These are phyloP conservation scores for Caradrina clavipalpis DNA, from an alignment of 2,888 invertebrate species.

Conservation along the genomic window DNA sequence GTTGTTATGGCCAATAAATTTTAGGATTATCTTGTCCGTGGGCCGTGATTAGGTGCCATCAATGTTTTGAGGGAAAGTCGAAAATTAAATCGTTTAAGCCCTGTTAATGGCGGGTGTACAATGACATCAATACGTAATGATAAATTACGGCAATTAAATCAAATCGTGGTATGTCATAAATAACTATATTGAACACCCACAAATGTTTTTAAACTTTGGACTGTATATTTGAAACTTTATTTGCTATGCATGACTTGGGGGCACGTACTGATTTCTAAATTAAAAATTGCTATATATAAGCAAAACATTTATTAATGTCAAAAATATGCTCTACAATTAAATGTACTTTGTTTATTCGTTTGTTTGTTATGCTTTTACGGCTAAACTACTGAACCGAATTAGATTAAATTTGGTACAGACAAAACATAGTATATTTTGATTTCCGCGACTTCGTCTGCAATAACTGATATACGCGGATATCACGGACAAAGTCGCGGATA, in stretches of 20 bases:
- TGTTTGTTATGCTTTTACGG: no score
- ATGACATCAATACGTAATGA: constrained; percentile 77
- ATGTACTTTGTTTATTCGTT: no score
- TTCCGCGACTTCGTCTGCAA: no score
- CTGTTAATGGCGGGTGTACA: constrained; percentile 82
- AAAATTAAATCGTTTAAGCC: constrained; percentile 88
- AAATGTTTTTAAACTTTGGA: constrained; percentile 49
- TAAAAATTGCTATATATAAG: background rate
- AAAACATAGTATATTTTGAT: no score
- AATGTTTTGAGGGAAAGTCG: constrained; percentile 86
- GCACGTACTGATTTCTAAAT: background rate
- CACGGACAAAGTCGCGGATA: no score
- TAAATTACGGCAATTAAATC: constrained; percentile 72
- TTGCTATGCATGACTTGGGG: background rate
- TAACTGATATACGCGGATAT: no score
- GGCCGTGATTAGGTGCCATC: constrained; percentile 85
- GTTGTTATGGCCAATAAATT: constrained; percentile 88
- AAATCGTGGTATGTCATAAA: constrained; percentile 68
- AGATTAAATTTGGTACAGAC: no score
- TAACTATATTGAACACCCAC: constrained; percentile 58
- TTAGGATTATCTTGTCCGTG: constrained; percentile 88
- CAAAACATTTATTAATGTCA: no score
- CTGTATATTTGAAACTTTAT: constrained; percentile 22
- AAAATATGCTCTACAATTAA: no score
- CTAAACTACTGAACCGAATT: no score